These are phyloP conservation scores for Melanotaenia maccullochi DNA, from an alignment of 2,797 vertebrate genomes.

Conservation along the genomic window DNA sequence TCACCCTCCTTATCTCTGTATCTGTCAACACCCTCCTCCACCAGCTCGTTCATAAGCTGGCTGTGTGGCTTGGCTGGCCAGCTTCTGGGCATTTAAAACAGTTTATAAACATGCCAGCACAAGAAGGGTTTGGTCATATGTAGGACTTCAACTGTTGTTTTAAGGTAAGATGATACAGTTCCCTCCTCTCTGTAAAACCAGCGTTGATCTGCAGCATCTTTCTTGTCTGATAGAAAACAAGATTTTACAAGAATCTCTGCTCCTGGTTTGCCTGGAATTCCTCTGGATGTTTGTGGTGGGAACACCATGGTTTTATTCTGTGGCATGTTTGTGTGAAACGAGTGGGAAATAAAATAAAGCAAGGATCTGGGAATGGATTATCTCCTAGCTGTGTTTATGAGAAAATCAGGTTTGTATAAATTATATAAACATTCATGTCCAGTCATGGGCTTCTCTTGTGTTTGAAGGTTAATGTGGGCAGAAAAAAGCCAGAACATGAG, in stretches of 20 bases:
- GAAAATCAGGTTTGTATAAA: slow-evolving; percentile 15
- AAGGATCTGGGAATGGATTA: neutral
- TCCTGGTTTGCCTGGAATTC: slow-evolving; percentile 33
- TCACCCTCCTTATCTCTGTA: slow-evolving; percentile 2
- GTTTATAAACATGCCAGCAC: slow-evolving; percentile 17
- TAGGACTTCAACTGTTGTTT: neutral
- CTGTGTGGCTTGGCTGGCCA: slow-evolving; percentile 18
- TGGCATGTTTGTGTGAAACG: slow-evolving; percentile 43
- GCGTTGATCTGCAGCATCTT: slow-evolving; percentile 15
- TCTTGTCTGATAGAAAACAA: slow-evolving; percentile 14
- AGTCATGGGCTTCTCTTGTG: slow-evolving; percentile 16
- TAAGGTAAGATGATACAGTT: slow-evolving; percentile 14
- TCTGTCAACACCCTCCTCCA: slow-evolving; percentile 30
- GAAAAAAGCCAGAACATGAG: slow-evolving; percentile 16
- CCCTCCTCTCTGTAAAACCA: slow-evolving; percentile 1
- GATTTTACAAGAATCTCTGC: slow-evolving; percentile 43
- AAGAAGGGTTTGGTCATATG: neutral
- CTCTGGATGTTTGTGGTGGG: slow-evolving; percentile 34
- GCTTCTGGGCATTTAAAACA: slow-evolving; percentile 7
- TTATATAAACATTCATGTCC: slow-evolving; percentile 32
- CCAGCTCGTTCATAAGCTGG: slow-evolving; percentile 24
- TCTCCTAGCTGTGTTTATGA: slow-evolving; percentile 29
- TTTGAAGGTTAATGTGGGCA: slow-evolving; percentile 10
- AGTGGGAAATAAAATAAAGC: slow-evolving; percentile 37
- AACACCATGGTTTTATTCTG: slow-evolving; percentile 4